These are phyloP conservation scores for Halictus ligatus DNA, from an alignment of 2,888 invertebrate genomes.

Conservation along the genomic window DNA sequence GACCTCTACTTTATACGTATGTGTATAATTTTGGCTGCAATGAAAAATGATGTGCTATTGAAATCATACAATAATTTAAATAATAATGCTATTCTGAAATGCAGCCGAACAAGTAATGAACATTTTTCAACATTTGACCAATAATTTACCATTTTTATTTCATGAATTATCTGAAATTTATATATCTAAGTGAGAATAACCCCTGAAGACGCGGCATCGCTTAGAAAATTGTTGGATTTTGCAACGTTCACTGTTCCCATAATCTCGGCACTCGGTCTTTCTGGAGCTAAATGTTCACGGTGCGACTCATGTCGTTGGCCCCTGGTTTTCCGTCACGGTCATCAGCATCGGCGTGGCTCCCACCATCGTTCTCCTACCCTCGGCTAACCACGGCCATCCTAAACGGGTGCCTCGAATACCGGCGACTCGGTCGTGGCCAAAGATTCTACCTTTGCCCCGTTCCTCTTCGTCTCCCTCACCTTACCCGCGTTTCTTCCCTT, in stretches of 20 bases:
- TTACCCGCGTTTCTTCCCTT: slow-evolving; percentile 1
- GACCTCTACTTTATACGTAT: too few relatives aligned
- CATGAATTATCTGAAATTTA: too few relatives aligned
- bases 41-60: too few relatives aligned
- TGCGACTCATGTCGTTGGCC: slow-evolving; percentile 29
- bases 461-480: slow-evolving; percentile 12
- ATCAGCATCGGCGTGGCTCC: slow-evolving; percentile 32
- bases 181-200: background rate
- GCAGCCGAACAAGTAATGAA: too few relatives aligned
- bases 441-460: slow-evolving; percentile 32
- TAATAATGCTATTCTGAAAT: too few relatives aligned
- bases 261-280: background rate
- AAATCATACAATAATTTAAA: too few relatives aligned
- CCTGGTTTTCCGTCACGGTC: slow-evolving; percentile 39
- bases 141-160: too few relatives aligned
- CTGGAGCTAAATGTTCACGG: background rate
- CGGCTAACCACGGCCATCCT: slow-evolving; percentile 27
- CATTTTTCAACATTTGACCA: too few relatives aligned
- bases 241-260: background rate
- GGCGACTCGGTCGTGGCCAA: slow-evolving; percentile 14
- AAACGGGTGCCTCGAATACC: slow-evolving; percentile 52
- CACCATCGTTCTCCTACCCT: slow-evolving; percentile 36
- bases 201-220: too few relatives aligned
- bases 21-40: too few relatives aligned
- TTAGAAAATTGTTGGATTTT: background rate